Percentiles rank a stretch among this genome's conserved stretches.
phyloP scores from a whole-genome alignment of 30 jellyfish, hydroid and myxozoan species.

The Calvadosia cruxmelitensis region DNA sequence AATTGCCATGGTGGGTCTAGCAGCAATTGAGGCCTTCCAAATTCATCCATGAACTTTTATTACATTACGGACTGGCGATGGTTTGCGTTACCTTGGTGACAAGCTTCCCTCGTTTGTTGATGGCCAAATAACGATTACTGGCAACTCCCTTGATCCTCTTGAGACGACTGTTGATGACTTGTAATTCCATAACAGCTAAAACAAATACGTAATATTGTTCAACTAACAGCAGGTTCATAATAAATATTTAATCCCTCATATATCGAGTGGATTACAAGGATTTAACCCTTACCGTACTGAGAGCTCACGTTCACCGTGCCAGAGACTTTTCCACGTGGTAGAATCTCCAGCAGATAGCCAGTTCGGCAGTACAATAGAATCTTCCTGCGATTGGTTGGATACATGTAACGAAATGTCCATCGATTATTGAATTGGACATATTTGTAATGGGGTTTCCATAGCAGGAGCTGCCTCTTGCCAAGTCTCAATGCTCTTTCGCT shows the following conservation, averaged over 20 bases:
- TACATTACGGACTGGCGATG: no score
- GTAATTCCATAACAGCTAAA: conserved; percentile 64
- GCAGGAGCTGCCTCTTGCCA: no score
- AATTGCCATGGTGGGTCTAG: no score
- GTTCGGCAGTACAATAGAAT: conserved; percentile 31
- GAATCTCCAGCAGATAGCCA: conserved; percentile 41
- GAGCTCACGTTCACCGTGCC: conserved; percentile 30
- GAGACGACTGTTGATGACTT: conserved; percentile 39
- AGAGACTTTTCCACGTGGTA: conserved; percentile 37
- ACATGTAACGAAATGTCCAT: not conserved
- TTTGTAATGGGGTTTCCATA: not conserved
- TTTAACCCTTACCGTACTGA: conserved; percentile 2
- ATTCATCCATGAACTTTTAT: not conserved
- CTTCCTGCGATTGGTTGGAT: conserved; percentile 45
- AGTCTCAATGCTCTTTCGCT: no score
- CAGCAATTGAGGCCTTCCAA: no score
- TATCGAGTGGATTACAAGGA: no score
- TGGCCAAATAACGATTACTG: conserved; percentile 66
- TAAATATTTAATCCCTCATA: no score
- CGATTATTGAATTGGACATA: not conserved
- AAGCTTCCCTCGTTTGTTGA: conserved; percentile 62
- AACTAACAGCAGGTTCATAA: not conserved
- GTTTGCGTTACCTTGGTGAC: conserved; percentile 79
- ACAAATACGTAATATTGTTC: not conserved
- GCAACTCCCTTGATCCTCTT: conserved; percentile 54